Base-by-base conservation (phyloP, 1,140 invertebrate genomes). In the Spodoptera frugiperda region DNA sequence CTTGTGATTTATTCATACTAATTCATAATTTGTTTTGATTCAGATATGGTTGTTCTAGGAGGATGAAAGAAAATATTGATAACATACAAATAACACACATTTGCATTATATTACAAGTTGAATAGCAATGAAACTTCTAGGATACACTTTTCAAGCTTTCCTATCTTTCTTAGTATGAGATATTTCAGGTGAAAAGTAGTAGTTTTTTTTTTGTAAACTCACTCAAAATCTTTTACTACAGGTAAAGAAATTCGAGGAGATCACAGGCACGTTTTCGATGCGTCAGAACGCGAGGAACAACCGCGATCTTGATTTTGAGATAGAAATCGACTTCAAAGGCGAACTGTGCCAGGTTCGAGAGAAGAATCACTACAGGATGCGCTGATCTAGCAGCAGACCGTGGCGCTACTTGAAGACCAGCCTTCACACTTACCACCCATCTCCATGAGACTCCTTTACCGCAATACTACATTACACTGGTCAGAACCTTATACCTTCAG, bases 271-370 rank as follows among this genome's bases (percentile, higher is more conserved):
- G 3, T 99, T 99, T 91, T 96, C 96, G 48, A 98, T 99, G 97
- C 97, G 97, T 82, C 99, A 99, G 8, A 99, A 99, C 93, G 97
- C 97, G 59, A 96, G 98, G 46, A 99, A 99, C 94, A 99, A 98
- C 87, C 96, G 99, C 63, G 99, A 99, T 94, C 95, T 99, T 61
- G 99, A 99, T 94, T 99, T 99, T 93, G 96, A 96, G 61, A 97
- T 99, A 68, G 96, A 98, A 85, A 95, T 99, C 25, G 96, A 98
- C 84, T 99, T 99, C 94, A 97, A 99, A 84, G 99, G 99, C 49
- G 98, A 99, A 91, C 95, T 99, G 68, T 98, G 98, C 77, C 96
- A 98, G 89, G 96, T 99, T 73, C 95, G 97, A 68, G 98, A 99
- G 94, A 96, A 96, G 70, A 99, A 99, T 90, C 96, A 96, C 76